Base-by-base conservation (phyloP, 2,113 vertebrate species). In the Lipophrys pholis region DNA sequence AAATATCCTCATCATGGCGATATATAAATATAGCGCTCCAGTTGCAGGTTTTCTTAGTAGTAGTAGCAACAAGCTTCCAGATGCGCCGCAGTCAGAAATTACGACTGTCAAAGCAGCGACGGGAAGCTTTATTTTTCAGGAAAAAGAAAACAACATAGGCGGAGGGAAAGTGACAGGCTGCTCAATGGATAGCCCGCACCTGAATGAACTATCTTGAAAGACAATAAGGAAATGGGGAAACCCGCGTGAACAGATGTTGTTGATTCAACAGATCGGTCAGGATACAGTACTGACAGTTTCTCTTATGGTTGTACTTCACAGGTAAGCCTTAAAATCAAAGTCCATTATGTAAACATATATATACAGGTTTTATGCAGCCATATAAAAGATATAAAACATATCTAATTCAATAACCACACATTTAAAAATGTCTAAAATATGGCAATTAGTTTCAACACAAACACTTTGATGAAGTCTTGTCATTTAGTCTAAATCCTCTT, bases 41-140 rank as follows among this genome's bases (percentile, higher is more conserved):
- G 21, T 30, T 30, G 21, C 21, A 30, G 43, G 66, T 73, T 74
- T 70, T 64, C 59, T 66, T 59, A 54, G 59, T 70, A 60, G 75
- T 67, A 10, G 21, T 9, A 10, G 38, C 17, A 42, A 38, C 45
- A 58, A 45, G 56, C 17, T 61, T 60, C 42, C 11, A 55, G 50
- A 61, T 6, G 42, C 42, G 55, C 61, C 61, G 73, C 60, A 75
- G 42, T 55, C 39, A 61, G 15, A 68, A 50, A 68, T 62, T 62
- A 52, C 64, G n/a, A 15, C 69, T 62, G 35, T 57, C 41, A 58
- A 46, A 69, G 38, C 58, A 53, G 45, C 11, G 6, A 41, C 11
- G 8, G 12, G 17, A 39, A 63, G 45, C 52, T 63, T 63, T 64
- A 77, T n/a, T 30, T 30, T 30, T 30, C 21, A 30, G 21, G 21